Evolutionary conservation across 2,797 vertebrate genomes (phyloP).

Genomic region (Diplodus sargus): DNA sequence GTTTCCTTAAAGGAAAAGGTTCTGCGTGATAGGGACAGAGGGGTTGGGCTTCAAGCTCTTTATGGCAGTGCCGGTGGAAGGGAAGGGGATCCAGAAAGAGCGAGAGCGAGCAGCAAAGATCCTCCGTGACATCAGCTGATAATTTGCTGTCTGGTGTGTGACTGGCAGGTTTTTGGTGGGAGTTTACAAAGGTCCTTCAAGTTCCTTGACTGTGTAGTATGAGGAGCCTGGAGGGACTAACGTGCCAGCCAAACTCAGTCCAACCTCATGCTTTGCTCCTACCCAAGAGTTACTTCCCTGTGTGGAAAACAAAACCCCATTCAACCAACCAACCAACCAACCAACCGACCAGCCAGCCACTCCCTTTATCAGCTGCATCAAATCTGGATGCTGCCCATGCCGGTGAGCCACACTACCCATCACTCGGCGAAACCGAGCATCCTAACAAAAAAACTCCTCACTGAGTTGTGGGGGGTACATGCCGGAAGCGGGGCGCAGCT

Average conservation of each 20-base stretch:
- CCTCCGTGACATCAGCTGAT: slow-evolving; percentile 63
- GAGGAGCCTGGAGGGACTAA: slow-evolving; percentile 60
- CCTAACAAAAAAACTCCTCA: slow-evolving; percentile 66
- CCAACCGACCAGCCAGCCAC: slow-evolving; percentile 54
- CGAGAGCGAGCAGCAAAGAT: slow-evolving; percentile 54
- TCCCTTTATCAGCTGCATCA: slow-evolving; percentile 67
- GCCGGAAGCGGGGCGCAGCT: slow-evolving; percentile 73
- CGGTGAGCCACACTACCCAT: slow-evolving; percentile 52
- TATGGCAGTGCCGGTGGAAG: slow-evolving; percentile 30
- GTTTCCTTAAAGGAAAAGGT: slow-evolving; percentile 75
- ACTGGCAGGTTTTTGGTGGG: slow-evolving; percentile 58
- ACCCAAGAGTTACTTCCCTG: slow-evolving; percentile 40
- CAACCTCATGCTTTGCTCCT: slow-evolving; percentile 73
- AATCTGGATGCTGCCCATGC: slow-evolving; percentile 68
- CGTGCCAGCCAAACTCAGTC: slow-evolving; percentile 70
- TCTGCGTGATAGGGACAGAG: slow-evolving; percentile 17
- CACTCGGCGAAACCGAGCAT: slow-evolving; percentile 49
- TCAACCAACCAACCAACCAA: slow-evolving; percentile 56
- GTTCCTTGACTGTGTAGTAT: slow-evolving; percentile 28
- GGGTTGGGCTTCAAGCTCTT: slow-evolving; percentile 65
- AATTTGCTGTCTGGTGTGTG: slow-evolving; percentile 63
- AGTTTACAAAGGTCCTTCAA: slow-evolving; percentile 38
- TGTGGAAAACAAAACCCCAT: slow-evolving; percentile 44
- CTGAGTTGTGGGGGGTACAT: slow-evolving; percentile 74
- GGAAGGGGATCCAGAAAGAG: slow-evolving; percentile 27